A percentile compares a stretch with the other conserved stretches of the same genome.
These are phyloP conservation scores for Erannis defoliaria DNA, from an alignment of 2,888 invertebrate genomes.

Conservation along the genomic window DNA sequence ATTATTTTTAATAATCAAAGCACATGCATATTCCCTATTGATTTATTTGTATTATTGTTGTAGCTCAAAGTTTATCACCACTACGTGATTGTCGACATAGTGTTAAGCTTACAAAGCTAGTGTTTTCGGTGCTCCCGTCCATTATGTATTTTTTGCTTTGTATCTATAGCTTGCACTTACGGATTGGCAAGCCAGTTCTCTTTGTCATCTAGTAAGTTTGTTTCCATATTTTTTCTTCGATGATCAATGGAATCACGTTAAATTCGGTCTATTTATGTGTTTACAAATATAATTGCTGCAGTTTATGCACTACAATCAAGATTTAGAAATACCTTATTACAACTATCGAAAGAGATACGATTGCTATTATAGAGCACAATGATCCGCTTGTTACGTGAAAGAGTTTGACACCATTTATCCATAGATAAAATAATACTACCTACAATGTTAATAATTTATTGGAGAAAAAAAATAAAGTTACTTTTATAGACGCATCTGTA, in stretches of 20 bases:
- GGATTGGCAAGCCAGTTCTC: conserved; percentile 26
- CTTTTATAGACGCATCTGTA: too few species aligned
- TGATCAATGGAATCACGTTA: not conserved
- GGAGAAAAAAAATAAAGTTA: too few species aligned
- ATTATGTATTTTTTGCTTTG: conserved; percentile 27
- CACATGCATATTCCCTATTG: too few species aligned
- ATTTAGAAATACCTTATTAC: not conserved
- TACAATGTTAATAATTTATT: too few species aligned
- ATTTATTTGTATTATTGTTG: too few species aligned
- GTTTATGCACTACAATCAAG: not conserved
- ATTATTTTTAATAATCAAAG: too few species aligned
- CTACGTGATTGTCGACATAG: not conserved
- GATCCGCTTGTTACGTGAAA: too few species aligned
- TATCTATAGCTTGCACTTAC: conserved; percentile 27
- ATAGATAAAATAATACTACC: too few species aligned
- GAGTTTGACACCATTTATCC: too few species aligned
- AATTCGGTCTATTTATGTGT: too few species aligned
- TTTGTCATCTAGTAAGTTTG: conserved; percentile 25
- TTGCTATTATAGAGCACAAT: too few species aligned
- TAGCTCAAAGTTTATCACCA: not conserved
- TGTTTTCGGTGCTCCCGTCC: not conserved
- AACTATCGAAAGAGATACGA: not conserved
- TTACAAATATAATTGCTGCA: too few species aligned
- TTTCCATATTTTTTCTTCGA: not conserved
- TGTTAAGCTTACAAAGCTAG: not conserved